Percentiles rank a stretch among this genome's conserved stretches.
Conservation (phyloP, 2,113 vertebrate genomes). For the Podilymbus podiceps region DNA sequence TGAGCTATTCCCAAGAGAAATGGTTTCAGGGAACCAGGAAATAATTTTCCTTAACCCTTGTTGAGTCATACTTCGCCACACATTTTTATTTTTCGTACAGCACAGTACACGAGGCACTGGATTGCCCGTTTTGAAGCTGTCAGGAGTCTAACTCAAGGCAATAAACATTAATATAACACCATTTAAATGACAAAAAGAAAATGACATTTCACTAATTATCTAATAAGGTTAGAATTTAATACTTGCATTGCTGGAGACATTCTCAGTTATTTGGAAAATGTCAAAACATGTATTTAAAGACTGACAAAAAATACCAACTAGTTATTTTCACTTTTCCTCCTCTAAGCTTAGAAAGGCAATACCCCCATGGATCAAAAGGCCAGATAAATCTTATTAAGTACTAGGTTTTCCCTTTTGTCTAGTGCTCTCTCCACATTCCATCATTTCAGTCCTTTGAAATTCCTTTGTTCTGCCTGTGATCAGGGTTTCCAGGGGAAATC, state of each 20-base stretch:
- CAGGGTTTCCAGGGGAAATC: conserved; percentile 61
- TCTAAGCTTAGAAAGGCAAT: conserved; percentile 30
- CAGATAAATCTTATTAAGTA: conserved; percentile 73
- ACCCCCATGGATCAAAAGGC: conserved; percentile 43
- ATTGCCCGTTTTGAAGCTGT: background rate
- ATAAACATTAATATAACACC: background rate
- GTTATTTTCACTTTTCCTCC: conserved; percentile 1
- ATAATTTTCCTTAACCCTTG: background rate
- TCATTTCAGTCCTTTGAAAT: conserved; percentile 68
- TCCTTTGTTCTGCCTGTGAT: conserved; percentile 71
- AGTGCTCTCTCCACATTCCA: conserved; percentile 66
- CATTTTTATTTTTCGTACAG: background rate
- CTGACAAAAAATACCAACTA: background rate
- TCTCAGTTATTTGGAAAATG: background rate
- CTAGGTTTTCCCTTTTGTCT: conserved; percentile 64
- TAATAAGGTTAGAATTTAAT: background rate
- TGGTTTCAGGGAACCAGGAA: background rate
- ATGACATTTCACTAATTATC: background rate
- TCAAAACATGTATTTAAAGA: background rate
- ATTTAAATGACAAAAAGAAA: background rate
- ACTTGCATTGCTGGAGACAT: background rate
- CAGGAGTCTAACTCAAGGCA: background rate
- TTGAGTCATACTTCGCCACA: background rate
- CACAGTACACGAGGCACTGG: background rate
- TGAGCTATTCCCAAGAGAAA: background rate